Base-by-base conservation (phyloP, 2,113 vertebrate species). In the Lepus timidus region DNA sequence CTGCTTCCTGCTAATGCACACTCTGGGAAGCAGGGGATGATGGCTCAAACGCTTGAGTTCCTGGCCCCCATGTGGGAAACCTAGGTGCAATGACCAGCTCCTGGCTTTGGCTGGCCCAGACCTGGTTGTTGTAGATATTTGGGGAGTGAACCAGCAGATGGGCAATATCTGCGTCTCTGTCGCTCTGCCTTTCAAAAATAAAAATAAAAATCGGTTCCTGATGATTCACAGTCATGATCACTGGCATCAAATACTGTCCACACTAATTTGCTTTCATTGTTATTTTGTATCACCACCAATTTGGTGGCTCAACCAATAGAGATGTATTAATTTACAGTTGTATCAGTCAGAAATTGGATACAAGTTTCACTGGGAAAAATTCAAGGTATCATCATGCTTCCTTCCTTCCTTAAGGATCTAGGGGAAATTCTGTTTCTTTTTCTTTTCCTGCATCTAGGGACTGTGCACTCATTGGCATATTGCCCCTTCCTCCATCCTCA, bases 331-430 rank as follows among this genome's bases (percentile, higher is more conserved):
- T 4, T 55, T 90, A 36, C 2, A 22, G 7, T 49, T 87, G 22
- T 65, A 3, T 61, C 20, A 14, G 2, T 61, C 33, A 83, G 33
- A 85, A 88, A 64, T 33, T 10, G 9, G n/a, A 88, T 9, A 51
- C 1, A n/a, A 4, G 1, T 39, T 83, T 93, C 22, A 71, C 1
- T 76, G 64, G 25, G 31, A 13, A 76, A 39, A 70, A 91, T 36
- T 39, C 4, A 71, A 79, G 44, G 58, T n/a, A 17, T 12, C 0
- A 1, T 4, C 14, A 19, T 10, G 31, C 20, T 1, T 2, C 25
- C 14, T 94, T 82, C 3, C 12, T 90, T 95, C 33, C 22, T 23
- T 9, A 16, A 82, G 7, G 2, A 86, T n/a, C 19, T 9, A 52
- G 58, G 10, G 4, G 1, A 74, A 9, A 81, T 52, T 80, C 14